phyloP scores from a whole-genome alignment of 1,140 invertebrate species.

The Zaprionus taronus region DNA sequence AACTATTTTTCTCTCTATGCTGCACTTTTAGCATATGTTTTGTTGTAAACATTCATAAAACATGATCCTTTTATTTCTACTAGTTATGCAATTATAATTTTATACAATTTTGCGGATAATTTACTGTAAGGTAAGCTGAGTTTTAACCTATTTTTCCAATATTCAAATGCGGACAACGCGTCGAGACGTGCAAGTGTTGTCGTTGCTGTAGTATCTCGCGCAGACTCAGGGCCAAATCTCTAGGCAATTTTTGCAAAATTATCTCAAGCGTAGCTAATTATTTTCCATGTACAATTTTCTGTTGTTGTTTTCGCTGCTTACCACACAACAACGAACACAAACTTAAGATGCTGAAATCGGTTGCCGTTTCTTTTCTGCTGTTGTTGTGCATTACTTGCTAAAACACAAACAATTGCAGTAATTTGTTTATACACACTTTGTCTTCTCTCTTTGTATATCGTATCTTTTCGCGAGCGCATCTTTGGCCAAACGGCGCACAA shows the following conservation, averaged over 20 bases:
- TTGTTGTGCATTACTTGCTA: conserved; percentile 42
- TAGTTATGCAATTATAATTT: background rate
- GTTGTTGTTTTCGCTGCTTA: conserved; percentile 38
- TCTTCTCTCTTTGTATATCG: conserved; percentile 25
- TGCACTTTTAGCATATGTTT: conserved; percentile 13
- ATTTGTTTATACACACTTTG: conserved; percentile 44
- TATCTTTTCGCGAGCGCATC: conserved; percentile 27
- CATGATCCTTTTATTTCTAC: background rate
- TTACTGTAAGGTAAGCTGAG: background rate
- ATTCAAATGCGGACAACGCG: conserved; percentile 1
- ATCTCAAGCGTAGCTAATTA: conserved; percentile 81
- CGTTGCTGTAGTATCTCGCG: conserved; percentile 1
- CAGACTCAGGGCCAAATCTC: conserved; percentile 44
- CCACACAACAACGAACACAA: background rate
- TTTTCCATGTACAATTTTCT: conserved; percentile 56
- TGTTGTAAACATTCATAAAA: background rate
- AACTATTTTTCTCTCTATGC: conserved; percentile 19
- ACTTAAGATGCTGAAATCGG: conserved; percentile 6
- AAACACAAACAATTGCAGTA: conserved; percentile 47
- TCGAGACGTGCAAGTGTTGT: conserved; percentile 26
- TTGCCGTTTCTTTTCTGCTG: conserved; percentile 10
- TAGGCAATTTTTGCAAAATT: conserved; percentile 57
- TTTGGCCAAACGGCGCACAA: conserved; percentile 41
- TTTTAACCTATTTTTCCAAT: conserved; percentile 24
- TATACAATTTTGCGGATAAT: background rate